phyloP scores from a whole-genome alignment of 2,113 vertebrate genomes.

The Oncorhynchus keta region DNA sequence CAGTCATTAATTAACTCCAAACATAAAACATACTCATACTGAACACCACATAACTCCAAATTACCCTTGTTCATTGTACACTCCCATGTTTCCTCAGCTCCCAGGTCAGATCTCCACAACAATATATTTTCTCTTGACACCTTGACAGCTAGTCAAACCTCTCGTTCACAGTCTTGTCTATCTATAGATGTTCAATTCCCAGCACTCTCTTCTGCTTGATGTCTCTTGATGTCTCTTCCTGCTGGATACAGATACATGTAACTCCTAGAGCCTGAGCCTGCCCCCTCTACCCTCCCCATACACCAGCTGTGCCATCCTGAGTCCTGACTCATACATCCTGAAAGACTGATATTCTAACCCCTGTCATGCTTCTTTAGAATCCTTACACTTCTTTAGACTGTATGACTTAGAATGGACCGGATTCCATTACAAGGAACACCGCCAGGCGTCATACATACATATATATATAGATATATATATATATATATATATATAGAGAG shows the following conservation, averaged over 20 bases:
- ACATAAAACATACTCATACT: background rate
- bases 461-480: too few species aligned
- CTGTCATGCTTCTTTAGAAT: background rate
- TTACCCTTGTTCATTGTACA: slow-evolving; percentile 58
- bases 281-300: background rate
- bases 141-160: slow-evolving; percentile 19
- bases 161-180: slow-evolving; percentile 4
- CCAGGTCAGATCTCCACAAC: slow-evolving; percentile 16
- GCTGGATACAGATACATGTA: background rate
- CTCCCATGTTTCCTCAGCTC: slow-evolving; percentile 41
- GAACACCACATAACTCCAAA: slow-evolving; percentile 15
- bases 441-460: background rate
- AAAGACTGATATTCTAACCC: background rate
- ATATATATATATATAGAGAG: too few species aligned
- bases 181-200: slow-evolving; percentile 1
- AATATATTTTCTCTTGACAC: slow-evolving; percentile 10
- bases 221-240: slow-evolving; percentile 14
- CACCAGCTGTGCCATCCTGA: background rate
- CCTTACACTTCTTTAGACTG: background rate
- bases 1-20: background rate
- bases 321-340: background rate
- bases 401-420: background rate
- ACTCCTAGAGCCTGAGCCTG: background rate
- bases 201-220: background rate
- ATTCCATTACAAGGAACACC: background rate